Percentiles rank a stretch among this genome's conserved stretches.
Evolutionary conservation across 1,140 invertebrate species (phyloP).

Genomic region (Calliopsis andreniformis): DNA sequence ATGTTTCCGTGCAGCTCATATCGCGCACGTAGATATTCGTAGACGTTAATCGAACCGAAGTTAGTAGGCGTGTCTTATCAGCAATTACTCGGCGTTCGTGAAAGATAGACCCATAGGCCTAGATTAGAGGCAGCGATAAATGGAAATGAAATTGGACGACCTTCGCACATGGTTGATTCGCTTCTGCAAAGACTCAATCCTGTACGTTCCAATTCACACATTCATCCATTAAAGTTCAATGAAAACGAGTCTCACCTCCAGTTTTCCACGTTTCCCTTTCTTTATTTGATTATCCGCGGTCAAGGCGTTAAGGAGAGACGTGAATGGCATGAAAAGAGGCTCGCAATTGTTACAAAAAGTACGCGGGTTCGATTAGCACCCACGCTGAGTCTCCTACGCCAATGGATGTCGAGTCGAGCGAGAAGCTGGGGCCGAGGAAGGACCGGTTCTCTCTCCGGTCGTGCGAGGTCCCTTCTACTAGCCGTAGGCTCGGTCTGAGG

Average conservation of each 20-base stretch:
- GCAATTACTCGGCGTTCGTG: neutral
- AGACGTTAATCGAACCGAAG: neutral
- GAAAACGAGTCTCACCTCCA: neutral
- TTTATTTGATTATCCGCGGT: neutral
- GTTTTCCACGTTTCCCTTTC: neutral
- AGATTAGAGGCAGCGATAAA: neutral
- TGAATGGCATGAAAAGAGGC: constrained; percentile 6
- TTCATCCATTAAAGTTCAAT: neutral
- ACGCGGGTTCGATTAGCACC: constrained; percentile 49
- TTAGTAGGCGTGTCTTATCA: neutral
- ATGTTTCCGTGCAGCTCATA: constrained; percentile 12
- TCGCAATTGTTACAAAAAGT: constrained; percentile 20
- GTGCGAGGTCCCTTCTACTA: constrained; percentile 57
- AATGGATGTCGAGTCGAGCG: constrained; percentile 54
- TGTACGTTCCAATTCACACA: constrained; percentile 20
- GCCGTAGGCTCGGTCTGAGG: constrained; percentile 40
- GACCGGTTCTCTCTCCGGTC: constrained; percentile 68
- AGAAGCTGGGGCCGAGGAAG: constrained; percentile 47
- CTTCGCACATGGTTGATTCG: neutral
- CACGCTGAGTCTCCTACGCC: constrained; percentile 61
- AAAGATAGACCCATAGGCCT: neutral
- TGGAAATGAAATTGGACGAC: neutral
- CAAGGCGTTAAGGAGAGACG: constrained; percentile 36
- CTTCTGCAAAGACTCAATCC: neutral
- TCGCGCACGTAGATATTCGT: constrained; percentile 3